Base-by-base conservation (phyloP, 1,140 invertebrate species). In the Cherax destructor region DNA sequence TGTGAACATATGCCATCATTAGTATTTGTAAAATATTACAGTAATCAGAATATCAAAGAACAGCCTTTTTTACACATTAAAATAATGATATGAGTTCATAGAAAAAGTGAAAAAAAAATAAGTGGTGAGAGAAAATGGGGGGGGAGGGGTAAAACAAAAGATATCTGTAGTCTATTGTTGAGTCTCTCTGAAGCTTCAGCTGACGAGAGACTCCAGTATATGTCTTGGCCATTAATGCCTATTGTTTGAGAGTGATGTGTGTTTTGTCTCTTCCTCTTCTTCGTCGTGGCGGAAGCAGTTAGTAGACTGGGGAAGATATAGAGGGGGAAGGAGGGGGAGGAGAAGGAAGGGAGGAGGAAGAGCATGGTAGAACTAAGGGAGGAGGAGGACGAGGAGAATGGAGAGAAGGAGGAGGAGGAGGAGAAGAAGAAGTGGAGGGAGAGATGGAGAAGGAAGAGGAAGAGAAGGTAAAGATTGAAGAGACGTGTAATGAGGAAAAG, bases 221-320 rank as follows among this genome's bases (percentile, higher is more conserved):
- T 41, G 24, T 47, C 59, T 69, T n/a, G 41, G n/a, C 18, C 16
- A 21, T 76, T 86, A 76, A 24, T 18, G 47, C 69, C 84, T 74
- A 86, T 86, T 86, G 84, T 86, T 72, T 77, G 11, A 69, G 84
- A 76, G n/a, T 47, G 72, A 86, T 85, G 65, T 16, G 16, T 69
- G 11, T 16, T 69, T 69, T 69, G 61, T 74, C 24, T 30, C 69
- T 74, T 24, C n/a, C 69, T 74, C n/a, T 74, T 74, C 21, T 24
- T 74, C 21, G 69, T 74, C 7, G 5, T 5, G 6, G 69, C 21
- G 69, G 69, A 30, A 30, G 81, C 3, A 52, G 11, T 69, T 83
- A 56, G 81, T 83, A 52, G 81, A 41, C 30, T n/a, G 59, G 77
- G 7, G n/a, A 30, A 41, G 24, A 59, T 83, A 16, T 41, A 69